Percentiles rank a stretch among this genome's conserved stretches.
phyloP scores from a whole-genome alignment of 2,888 invertebrate species.

The Apotomis betuletana region DNA sequence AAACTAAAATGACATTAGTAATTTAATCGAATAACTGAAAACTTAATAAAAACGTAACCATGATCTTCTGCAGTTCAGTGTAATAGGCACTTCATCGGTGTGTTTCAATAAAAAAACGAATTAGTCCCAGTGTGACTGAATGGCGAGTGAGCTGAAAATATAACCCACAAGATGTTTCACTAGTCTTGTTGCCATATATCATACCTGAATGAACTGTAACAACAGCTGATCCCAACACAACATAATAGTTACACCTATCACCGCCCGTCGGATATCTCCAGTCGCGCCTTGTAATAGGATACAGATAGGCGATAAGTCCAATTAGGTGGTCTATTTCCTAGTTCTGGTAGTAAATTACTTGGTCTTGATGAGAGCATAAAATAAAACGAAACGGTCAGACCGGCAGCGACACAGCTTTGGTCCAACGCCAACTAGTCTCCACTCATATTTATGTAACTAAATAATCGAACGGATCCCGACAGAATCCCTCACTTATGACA shows the following conservation, averaged over 20 bases:
- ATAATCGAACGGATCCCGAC: constrained; percentile 27
- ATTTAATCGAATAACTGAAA: no score
- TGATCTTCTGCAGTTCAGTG: no score
- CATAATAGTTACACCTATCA: constrained; percentile 1
- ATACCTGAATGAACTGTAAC: background rate
- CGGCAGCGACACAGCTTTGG: constrained; percentile 73
- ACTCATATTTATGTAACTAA: constrained; percentile 37
- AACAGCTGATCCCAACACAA: constrained; percentile 8
- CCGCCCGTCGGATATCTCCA: constrained; percentile 22
- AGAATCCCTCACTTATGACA: constrained; percentile 28
- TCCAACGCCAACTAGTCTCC: constrained; percentile 69
- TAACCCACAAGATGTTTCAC: no score
- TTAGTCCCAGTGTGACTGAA: no score
- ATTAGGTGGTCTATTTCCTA: constrained; percentile 49
- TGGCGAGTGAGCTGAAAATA: no score
- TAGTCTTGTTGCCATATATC: background rate
- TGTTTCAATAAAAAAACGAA: no score
- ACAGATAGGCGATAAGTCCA: constrained; percentile 40
- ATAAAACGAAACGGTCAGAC: constrained; percentile 74
- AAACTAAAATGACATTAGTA: no score
- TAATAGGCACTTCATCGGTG: no score
- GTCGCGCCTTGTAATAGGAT: constrained; percentile 27
- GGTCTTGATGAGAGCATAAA: constrained; percentile 77
- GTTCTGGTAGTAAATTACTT: constrained; percentile 59
- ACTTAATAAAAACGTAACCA: no score